Percentiles rank a stretch among this genome's conserved stretches.
Conservation (phyloP, 1,140 invertebrate species). For the Samia ricini region DNA sequence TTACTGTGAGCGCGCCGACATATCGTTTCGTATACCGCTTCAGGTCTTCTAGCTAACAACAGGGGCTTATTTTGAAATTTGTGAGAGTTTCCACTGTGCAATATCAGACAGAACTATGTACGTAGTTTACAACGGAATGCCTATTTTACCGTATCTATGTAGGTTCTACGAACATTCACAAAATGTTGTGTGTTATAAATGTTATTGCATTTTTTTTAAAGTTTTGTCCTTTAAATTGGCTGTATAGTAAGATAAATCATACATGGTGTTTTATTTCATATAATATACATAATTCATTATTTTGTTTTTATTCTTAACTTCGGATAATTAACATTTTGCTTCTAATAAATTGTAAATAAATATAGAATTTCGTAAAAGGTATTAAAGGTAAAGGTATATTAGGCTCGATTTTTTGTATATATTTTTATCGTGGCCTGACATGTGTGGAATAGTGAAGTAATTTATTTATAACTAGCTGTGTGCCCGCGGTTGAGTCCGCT, state of each 20-base stretch:
- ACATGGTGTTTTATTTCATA: too few species aligned
- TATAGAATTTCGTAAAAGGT: too few species aligned
- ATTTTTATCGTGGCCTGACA: too few species aligned
- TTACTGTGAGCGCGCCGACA: background rate
- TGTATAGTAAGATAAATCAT: background rate
- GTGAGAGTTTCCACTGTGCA: slow-evolving; percentile 18
- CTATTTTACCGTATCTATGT: slow-evolving; percentile 11
- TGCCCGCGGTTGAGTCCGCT: too few species aligned
- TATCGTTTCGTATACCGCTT: slow-evolving; percentile 3
- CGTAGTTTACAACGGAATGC: slow-evolving; percentile 6
- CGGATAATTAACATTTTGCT: too few species aligned
- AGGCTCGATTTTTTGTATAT: too few species aligned
- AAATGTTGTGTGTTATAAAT: background rate
- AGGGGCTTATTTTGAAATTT: slow-evolving; percentile 16
- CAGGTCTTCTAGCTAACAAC: background rate
- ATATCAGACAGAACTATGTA: slow-evolving; percentile 7
- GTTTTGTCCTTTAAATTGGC: background rate
- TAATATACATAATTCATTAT: too few species aligned
- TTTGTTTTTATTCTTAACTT: too few species aligned
- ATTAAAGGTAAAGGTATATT: too few species aligned
- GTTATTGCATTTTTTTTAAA: background rate
- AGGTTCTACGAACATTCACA: background rate
- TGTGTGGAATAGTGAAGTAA: too few species aligned
- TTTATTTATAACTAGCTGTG: too few species aligned
- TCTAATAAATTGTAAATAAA: too few species aligned